phyloP scores from a whole-genome alignment of 2,113 vertebrate species.

The Cavia porcellus region DNA sequence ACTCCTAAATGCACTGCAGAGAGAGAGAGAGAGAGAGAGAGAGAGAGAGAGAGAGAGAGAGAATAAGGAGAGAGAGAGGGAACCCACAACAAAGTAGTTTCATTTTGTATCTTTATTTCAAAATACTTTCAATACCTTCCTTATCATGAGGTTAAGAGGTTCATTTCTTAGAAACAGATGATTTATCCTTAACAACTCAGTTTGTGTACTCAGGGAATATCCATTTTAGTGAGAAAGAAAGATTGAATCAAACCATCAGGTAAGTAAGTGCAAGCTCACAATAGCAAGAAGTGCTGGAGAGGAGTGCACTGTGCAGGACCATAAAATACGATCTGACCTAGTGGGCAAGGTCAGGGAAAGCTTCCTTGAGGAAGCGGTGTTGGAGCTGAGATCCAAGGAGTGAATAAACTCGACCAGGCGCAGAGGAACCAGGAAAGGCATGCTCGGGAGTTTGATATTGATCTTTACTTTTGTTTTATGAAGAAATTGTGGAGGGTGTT shows the following conservation, averaged over 20 bases:
- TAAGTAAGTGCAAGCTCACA: neutral
- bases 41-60: no score
- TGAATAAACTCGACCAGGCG: constrained; percentile 29
- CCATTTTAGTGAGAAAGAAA: neutral
- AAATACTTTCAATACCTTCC: neutral
- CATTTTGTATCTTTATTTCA: neutral
- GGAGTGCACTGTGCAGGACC: neutral
- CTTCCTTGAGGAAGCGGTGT: constrained; percentile 75
- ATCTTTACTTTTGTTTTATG: constrained; percentile 37
- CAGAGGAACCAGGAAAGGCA: constrained; percentile 58
- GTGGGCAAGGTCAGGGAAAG: constrained; percentile 53
- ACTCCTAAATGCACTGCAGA: fast-evolving
- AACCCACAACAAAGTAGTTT: neutral
- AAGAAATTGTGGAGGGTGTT: neutral
- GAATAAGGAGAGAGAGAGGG: no score
- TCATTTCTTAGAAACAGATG: neutral
- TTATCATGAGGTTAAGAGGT: neutral
- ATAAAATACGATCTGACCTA: constrained; percentile 30
- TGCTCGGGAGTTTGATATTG: neutral
- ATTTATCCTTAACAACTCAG: neutral
- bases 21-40: no score
- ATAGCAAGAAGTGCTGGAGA: neutral
- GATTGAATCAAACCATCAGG: neutral
- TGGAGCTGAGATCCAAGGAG: constrained; percentile 61
- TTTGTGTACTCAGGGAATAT: neutral